phyloP scores from a whole-genome alignment of 2,888 invertebrate species.

The Drosophila paranaensis region DNA sequence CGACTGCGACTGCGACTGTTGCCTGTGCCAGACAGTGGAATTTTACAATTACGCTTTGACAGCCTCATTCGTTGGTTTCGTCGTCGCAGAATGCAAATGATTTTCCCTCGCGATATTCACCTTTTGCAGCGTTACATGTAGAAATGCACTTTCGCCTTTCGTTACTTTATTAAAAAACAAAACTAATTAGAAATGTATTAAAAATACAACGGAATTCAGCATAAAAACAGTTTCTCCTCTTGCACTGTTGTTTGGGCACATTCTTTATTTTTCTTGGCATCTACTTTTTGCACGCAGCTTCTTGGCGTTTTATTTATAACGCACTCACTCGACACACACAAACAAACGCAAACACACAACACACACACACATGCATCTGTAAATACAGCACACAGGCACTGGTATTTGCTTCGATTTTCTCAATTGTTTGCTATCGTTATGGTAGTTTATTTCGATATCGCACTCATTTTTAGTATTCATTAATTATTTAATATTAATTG shows the following conservation, averaged over 20 bases:
- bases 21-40: slow-evolving; percentile 79
- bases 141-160: slow-evolving; percentile 74
- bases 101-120: slow-evolving; percentile 72
- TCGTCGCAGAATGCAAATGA: slow-evolving; percentile 74
- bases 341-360: slow-evolving; percentile 41
- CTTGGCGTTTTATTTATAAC: slow-evolving; percentile 76
- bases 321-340: slow-evolving; percentile 54
- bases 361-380: slow-evolving; percentile 35
- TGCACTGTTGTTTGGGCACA: slow-evolving; percentile 66
- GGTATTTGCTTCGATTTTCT: slow-evolving; percentile 30
- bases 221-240: slow-evolving; percentile 71
- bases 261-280: slow-evolving; percentile 71
- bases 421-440: slow-evolving; percentile 30
- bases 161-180: slow-evolving; percentile 51
- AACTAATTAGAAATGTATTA: slow-evolving; percentile 55
- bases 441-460: slow-evolving; percentile 39
- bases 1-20: slow-evolving; percentile 52
- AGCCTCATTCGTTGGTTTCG: slow-evolving; percentile 77
- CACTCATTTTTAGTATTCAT: slow-evolving; percentile 42
- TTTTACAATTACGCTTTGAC: slow-evolving; percentile 82
- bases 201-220: slow-evolving; percentile 49
- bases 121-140: slow-evolving; percentile 59
- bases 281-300: slow-evolving; percentile 72
- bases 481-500: slow-evolving; percentile 49
- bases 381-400: slow-evolving; percentile 28